These are phyloP conservation scores for Thunnus maccoyii DNA, from an alignment of 2,113 vertebrate species.

Conservation along the genomic window DNA sequence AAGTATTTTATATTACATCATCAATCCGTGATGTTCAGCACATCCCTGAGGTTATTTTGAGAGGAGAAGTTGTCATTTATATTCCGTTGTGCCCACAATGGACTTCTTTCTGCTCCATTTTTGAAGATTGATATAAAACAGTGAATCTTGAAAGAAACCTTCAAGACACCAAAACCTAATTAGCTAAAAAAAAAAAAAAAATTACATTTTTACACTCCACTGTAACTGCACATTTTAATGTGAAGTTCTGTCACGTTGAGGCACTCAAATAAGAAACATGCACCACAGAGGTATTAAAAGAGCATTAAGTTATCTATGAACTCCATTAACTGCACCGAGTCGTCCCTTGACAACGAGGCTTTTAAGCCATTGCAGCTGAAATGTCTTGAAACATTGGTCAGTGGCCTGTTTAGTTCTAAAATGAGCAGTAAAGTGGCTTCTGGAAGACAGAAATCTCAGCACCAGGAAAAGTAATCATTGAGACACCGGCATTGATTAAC, in stretches of 20 bases:
- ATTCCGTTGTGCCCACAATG: background rate
- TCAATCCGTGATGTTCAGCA: conserved; percentile 21
- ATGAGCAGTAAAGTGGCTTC: conserved; percentile 1
- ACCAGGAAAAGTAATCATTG: conserved; percentile 26
- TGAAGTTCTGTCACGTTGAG: background rate
- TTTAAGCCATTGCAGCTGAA: conserved; percentile 23
- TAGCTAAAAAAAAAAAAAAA: too few species aligned
- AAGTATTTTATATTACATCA: background rate
- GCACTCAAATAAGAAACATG: conserved; percentile 23
- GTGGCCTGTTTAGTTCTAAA: background rate
- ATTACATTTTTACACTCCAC: background rate
- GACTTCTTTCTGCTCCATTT: background rate
- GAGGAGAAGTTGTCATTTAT: background rate
- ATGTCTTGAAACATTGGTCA: conserved; percentile 28
- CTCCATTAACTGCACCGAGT: conserved; percentile 37
- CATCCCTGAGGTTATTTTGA: background rate
- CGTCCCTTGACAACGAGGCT: conserved; percentile 7
- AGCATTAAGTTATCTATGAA: conserved; percentile 37
- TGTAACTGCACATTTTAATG: background rate
- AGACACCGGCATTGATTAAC: conserved; percentile 30
- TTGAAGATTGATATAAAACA: background rate
- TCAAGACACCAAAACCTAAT: too few species aligned
- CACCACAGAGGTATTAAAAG: background rate
- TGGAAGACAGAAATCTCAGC: conserved; percentile 13
- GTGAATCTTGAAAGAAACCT: background rate